A percentile compares a stretch with the other conserved stretches of the same genome.
These are phyloP conservation scores for Scolopax bukidnonensis DNA, from an alignment of 2,797 vertebrate species.

Conservation along the genomic window DNA sequence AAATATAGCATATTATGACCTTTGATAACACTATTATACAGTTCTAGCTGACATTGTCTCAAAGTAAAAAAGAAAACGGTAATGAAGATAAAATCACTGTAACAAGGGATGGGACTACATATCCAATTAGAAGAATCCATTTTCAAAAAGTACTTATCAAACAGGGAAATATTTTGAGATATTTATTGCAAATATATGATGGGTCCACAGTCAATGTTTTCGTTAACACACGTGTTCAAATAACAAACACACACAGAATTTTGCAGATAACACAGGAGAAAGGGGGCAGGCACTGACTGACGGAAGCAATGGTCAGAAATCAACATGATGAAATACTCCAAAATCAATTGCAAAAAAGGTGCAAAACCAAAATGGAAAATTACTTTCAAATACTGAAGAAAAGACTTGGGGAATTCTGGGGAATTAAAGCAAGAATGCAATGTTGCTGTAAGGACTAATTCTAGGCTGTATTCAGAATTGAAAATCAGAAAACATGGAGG, in stretches of 20 bases:
- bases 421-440: not conserved
- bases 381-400: not conserved
- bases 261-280: not conserved
- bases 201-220: not conserved
- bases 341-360: not conserved
- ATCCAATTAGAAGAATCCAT: not conserved
- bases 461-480: not conserved
- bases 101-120: not conserved
- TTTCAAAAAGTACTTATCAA: not conserved
- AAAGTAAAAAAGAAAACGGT: not conserved
- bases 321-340: not conserved
- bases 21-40: not conserved
- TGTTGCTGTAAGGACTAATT: not conserved
- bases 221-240: not conserved
- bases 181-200: not conserved
- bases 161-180: not conserved
- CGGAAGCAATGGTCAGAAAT: not conserved
- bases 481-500: not conserved
- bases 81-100: not conserved
- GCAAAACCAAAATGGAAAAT: not conserved
- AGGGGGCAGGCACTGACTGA: not conserved
- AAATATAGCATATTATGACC: not conserved
- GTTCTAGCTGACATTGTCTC: not conserved
- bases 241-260: not conserved
- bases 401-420: not conserved